These are phyloP conservation scores for Hippopotamus amphibius DNA, from an alignment of 2,113 vertebrate species.

Conservation along the genomic window DNA sequence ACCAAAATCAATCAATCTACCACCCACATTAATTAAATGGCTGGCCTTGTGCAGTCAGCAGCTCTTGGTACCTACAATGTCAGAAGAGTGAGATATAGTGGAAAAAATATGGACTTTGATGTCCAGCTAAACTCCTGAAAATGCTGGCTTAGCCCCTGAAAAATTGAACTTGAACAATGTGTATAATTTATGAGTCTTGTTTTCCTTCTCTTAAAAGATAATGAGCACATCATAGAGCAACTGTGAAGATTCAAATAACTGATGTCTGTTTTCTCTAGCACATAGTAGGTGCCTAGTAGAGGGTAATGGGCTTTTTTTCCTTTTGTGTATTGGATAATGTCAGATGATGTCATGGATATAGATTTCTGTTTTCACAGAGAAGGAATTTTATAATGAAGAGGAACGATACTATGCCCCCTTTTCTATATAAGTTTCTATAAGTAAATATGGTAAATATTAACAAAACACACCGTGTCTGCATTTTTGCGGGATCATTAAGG, in stretches of 20 bases:
- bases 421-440: background rate
- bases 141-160: background rate
- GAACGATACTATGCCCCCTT: background rate
- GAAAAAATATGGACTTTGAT: background rate
- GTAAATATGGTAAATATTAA: background rate
- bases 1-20: conserved; percentile 60
- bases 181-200: background rate
- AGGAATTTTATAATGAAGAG: background rate
- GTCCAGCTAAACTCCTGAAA: background rate
- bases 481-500: background rate
- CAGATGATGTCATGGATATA: background rate
- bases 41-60: conserved; percentile 26
- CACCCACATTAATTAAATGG: conserved; percentile 59
- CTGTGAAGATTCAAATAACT: background rate
- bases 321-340: background rate
- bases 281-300: background rate
- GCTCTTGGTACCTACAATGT: background rate
- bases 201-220: background rate
- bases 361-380: background rate
- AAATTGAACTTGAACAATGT: background rate
- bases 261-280: background rate
- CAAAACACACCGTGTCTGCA: background rate
- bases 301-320: background rate
- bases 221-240: background rate
- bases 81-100: background rate